Base-by-base conservation (phyloP, 2,797 vertebrate species). In the Coilia nasus region DNA sequence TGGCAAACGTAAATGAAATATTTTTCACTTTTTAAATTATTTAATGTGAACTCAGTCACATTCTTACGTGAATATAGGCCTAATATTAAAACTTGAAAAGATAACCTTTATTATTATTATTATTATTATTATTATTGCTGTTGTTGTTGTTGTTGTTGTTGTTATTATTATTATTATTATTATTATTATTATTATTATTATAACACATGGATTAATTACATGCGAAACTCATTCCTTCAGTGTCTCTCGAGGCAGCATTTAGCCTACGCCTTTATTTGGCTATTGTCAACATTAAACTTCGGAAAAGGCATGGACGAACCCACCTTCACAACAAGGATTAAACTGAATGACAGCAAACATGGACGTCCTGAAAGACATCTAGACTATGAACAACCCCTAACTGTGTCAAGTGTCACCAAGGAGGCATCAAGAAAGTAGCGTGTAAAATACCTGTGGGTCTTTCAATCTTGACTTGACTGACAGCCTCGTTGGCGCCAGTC, bases 1-100 rank as follows among this genome's bases (percentile, higher is more conserved):
- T 11, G 15, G 28, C 31, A 31, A 31, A 75, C 88, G 89, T 89
- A 91, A 75, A 87, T 88, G 71, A 78, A 78, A 78, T 78, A n/a
- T n/a, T n/a, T 67, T 64, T 21, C 17, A 75, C 19, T 31, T 35
- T 75, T 31, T 31, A 0, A 5, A 31, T 35, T 14, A 31, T 28
- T 4, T 15, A 31, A 62, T 17, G 3, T 3, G 2, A 11, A 31
- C 56, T 14, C 56, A 71, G 6, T 31, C 31, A 41, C 15, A 47
- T 75, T 56, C 23, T n/a, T 67, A 11, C 7, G 47, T 83, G 41
- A 64, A 15, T 54, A 10, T 47, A 47, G 10, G 46, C 10, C 56
- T 57, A 57, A 57, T 57, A 15, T 57, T 3, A 57, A 15, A 6
- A 41, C 6, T 28, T 11, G 6, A 75, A 35, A 15, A 28, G 14